Evolutionary conservation across 2,888 invertebrate species (phyloP), one percentile per base, ranked within the genome.

Genomic region (Chrysotoxum bicinctum): DNA sequence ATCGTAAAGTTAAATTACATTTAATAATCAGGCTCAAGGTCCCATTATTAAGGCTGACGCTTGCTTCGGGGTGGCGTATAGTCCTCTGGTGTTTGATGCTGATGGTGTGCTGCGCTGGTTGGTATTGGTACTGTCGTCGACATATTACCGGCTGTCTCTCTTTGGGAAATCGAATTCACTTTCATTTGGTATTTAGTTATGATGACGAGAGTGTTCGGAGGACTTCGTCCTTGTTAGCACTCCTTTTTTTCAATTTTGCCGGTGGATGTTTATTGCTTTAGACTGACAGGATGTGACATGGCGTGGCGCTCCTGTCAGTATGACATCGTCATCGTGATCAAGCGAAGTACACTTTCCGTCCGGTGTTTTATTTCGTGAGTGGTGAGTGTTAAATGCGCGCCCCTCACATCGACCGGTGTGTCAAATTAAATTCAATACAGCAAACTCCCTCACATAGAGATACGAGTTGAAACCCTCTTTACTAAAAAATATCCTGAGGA

Each of bases 1-100:
- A 81, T 82, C 86, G 86, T 73, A 69, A 78, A 56, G 81, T 74
- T 74, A 82, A 86, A 86, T 86, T 86, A 69, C 86, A 82, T 78
- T 81, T 82, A 70, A 74, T 81, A 86, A 81, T 82, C 81, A 78
- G 73, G 76, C 81, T 85, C 73, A 85, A 85, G 85, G 81, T 77
- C 81, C 81, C 69, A 76, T 81, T 76, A 76, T 81, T 85, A 81
- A 62, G 81, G 9, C 26, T 81, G 85, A 76, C 81, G 81, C 85
- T 80, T 77, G 81, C 70, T 72, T 52, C 26, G 5, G 69, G 69
- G 68, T 10, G 35, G 58, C 23, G 8, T n/a, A 9, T 35, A 58
- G 58, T 37, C 21, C 21, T 58, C 37, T 35, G 32, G 43, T 43
- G 21, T 21, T n/a, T 62, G 62, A 14, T 45, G 30, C 32, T 60